phyloP scores from a whole-genome alignment of 2,888 invertebrate genomes.

The Acanthococcus lagerstroemiae region DNA sequence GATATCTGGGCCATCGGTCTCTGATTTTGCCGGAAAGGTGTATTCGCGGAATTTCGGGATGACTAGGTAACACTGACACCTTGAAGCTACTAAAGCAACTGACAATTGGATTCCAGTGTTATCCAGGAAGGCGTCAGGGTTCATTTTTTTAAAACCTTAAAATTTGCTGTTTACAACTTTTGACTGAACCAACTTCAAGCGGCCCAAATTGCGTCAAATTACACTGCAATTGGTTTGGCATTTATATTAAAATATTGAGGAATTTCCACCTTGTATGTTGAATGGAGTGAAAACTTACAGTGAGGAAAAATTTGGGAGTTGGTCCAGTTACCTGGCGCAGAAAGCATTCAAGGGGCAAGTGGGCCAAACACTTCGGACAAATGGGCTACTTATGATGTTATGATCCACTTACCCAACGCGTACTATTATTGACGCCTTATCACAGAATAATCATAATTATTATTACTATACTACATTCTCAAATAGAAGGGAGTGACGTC shows the following conservation, averaged over 20 bases:
- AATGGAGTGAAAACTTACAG: background rate
- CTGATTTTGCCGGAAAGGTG: background rate
- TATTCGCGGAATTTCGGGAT: background rate
- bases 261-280: background rate
- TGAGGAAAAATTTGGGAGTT: background rate
- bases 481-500: too few relatives aligned
- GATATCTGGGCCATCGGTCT: background rate
- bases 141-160: background rate
- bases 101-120: background rate
- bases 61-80: background rate
- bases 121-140: background rate
- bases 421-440: background rate
- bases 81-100: background rate
- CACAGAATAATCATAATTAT: too few relatives aligned
- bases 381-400: too few relatives aligned
- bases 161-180: background rate
- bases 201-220: background rate
- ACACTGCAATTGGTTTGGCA: background rate
- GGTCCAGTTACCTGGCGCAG: background rate
- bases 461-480: too few relatives aligned
- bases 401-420: too few relatives aligned
- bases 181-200: background rate
- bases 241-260: background rate
- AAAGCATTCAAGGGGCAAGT: background rate
- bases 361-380: background rate